Evolutionary conservation across 2,888 invertebrate genomes (phyloP).

Genomic region (Drosophila algonquin): DNA sequence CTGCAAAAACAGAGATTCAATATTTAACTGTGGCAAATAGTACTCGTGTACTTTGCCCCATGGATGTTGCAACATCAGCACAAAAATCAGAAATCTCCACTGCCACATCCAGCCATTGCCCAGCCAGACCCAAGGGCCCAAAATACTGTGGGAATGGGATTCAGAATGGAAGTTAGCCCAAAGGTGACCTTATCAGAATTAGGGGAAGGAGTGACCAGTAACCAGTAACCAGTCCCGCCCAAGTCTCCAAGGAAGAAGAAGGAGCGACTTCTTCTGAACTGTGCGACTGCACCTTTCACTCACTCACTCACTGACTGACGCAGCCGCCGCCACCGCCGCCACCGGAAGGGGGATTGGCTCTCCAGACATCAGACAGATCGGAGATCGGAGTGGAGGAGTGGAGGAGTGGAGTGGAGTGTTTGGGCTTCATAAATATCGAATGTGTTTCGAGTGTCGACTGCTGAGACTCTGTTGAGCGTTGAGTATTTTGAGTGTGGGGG

Average conservation of each 20-base stretch:
- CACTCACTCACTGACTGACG: neutral
- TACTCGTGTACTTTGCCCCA: neutral
- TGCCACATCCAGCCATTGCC: neutral
- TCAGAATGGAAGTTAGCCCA: neutral
- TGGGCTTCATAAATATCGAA: slow-evolving; percentile 27
- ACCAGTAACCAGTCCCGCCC: neutral
- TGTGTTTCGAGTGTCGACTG: slow-evolving; percentile 4
- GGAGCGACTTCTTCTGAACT: no score
- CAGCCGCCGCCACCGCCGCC: neutral
- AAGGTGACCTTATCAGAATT: neutral
- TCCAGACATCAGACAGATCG: neutral
- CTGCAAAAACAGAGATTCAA: neutral
- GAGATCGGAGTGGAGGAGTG: neutral
- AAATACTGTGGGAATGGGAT: neutral
- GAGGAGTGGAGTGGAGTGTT: slow-evolving; percentile 12
- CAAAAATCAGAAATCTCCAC: neutral
- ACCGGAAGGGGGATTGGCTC: slow-evolving; percentile 7
- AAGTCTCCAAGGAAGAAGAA: no score
- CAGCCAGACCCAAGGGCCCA: neutral
- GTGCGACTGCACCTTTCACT: slow-evolving; percentile 39
- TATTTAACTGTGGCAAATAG: neutral
- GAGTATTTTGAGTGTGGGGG: neutral
- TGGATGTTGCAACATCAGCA: neutral
- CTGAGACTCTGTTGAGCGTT: neutral
- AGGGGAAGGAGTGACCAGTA: neutral